Percentiles rank a stretch among this genome's conserved stretches.
Evolutionary conservation across 2,888 invertebrate genomes (phyloP).

Genomic region (Agrotis exclamationis): DNA sequence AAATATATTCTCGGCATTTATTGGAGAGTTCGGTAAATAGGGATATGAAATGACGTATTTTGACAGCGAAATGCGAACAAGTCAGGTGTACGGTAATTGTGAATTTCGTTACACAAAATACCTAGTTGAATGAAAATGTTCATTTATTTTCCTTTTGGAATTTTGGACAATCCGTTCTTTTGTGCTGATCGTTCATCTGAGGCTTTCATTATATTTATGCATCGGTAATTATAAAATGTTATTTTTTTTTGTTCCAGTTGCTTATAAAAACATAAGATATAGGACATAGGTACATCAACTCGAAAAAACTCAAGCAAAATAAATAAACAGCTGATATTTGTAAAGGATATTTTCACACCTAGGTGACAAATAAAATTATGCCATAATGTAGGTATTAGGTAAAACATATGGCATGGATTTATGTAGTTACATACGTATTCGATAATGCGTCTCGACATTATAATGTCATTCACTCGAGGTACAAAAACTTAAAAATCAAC

Average conservation of each 20-base stretch:
- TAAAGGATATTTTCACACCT: neutral
- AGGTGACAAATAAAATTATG: constrained; percentile 1
- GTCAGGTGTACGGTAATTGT: constrained; percentile 47
- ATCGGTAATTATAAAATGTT: neutral
- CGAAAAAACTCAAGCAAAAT: neutral
- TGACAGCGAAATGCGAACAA: constrained; percentile 26
- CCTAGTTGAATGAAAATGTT: constrained; percentile 28
- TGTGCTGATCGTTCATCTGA: neutral
- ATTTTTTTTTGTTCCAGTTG: neutral
- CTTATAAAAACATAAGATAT: neutral
- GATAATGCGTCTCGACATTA: constrained; percentile 10
- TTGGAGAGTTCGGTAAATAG: constrained; percentile 11
- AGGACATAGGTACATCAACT: too few relatives aligned
- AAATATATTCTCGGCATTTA: constrained; percentile 24
- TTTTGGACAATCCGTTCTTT: neutral
- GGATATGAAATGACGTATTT: constrained; percentile 27
- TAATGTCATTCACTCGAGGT: constrained; percentile 15
- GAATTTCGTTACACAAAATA: constrained; percentile 34
- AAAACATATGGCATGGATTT: neutral
- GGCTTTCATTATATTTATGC: neutral
- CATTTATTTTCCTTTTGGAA: neutral
- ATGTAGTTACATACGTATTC: too few relatives aligned
- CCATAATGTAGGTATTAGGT: neutral
- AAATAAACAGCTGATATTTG: neutral
- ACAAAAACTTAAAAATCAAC: constrained; percentile 37